Evolutionary conservation across 2,797 vertebrate genomes (phyloP).

Genomic region (Mus caroli): DNA sequence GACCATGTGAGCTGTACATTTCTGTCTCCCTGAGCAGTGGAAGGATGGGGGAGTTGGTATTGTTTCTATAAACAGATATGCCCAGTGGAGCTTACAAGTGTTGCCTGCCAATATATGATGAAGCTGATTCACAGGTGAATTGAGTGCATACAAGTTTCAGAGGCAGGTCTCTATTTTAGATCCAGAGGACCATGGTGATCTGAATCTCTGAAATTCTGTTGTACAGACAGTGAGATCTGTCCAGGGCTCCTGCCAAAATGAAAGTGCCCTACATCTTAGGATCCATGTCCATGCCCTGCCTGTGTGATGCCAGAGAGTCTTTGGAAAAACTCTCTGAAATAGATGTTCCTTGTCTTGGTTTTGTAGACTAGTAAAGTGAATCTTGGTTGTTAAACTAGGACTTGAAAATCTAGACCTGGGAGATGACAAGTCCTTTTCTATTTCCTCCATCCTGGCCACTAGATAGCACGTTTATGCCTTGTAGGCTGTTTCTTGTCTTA

Average conservation of each 20-base stretch:
- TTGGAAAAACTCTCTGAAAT: slow-evolving; percentile 27
- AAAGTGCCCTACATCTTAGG: not conserved
- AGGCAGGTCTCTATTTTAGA: not conserved
- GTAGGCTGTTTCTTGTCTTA: slow-evolving; percentile 55
- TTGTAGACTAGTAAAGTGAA: slow-evolving; percentile 12
- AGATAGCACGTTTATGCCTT: not conserved
- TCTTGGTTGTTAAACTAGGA: slow-evolving; percentile 44
- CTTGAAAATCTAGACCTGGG: slow-evolving; percentile 22
- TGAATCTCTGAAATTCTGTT: not conserved
- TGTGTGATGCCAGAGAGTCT: not conserved
- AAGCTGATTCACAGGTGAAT: not conserved
- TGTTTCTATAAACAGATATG: not conserved
- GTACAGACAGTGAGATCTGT: not conserved
- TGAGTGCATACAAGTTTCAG: not conserved
- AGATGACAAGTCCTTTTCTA: not conserved
- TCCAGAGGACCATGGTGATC: not conserved
- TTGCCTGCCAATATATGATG: not conserved
- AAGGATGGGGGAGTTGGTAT: not conserved
- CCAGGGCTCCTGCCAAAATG: not conserved
- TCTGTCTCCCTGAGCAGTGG: not conserved
- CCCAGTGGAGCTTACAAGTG: not conserved
- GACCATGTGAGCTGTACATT: rapidly evolving
- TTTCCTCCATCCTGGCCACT: not conserved
- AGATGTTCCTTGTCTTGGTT: slow-evolving; percentile 28
- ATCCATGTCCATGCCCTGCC: not conserved